Evolutionary conservation across 2,113 vertebrate genomes (phyloP), one percentile per base, ranked within the genome.

Genomic region (Perca flavescens): DNA sequence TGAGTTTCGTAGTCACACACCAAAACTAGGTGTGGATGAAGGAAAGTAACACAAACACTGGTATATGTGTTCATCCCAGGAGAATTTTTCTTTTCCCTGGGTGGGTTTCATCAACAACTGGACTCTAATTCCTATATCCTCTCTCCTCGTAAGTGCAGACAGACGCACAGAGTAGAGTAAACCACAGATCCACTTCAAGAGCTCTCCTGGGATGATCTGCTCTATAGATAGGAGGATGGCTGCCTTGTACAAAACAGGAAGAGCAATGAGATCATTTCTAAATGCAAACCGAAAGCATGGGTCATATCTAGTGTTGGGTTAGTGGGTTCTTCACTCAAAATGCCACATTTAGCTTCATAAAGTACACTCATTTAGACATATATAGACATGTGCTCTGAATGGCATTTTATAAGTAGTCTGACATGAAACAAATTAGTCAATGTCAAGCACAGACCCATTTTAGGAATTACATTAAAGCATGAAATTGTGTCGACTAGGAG

Each of bases 21-120:
- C 65, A 71, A 78, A 86, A 86, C 74, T 70, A 74, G 81, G 67
- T 64, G 89, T 68, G 77, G 68, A 74, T 58, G 47, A 84, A 64
- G 58, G 43, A 58, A 46, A 53, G 68, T 16, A 8, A 74, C 14
- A 8, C 6, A 77, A 83, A 79, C 58, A 54, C 47, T 43, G 50
- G 57, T 4, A 15, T 28, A 21, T 22, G 25, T 50, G 22, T 40
- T 77, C 17, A 40, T 80, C 19, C 57, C 40, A 19, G 43, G 52
- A 56, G 81, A 70, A 86, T 47, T 69, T 9, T 14, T 46, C 49
- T 79, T 72, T 67, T 72, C 47, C 28, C 12, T 36, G 25, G 43
- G 68, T 31, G 77, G 73, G 61, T 75, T 80, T 64, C 34, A 50
- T 61, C 22, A 31, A 60, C 72, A 74, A 25, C 25, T 31, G 17